Percentiles rank a stretch among this genome's conserved stretches.
Conservation (phyloP, 2,797 vertebrate genomes). For the Peromyscus attwateri region DNA sequence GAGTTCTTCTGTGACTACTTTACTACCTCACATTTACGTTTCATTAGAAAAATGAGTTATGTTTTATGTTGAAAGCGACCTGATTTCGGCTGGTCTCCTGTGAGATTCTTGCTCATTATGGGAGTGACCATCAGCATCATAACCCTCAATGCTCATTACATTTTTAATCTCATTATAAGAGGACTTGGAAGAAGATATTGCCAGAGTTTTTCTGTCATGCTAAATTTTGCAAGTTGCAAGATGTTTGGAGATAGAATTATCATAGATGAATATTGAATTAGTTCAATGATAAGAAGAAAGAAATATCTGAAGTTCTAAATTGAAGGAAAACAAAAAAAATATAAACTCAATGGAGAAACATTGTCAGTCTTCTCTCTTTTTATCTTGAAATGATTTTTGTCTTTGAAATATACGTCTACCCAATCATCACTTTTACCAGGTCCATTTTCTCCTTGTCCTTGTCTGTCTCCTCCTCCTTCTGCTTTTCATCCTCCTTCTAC, state of each 20-base stretch:
- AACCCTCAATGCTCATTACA: neutral
- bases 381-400: conserved; percentile 25
- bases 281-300: neutral
- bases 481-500: neutral
- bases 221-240: conserved; percentile 36
- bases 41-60: conserved; percentile 43
- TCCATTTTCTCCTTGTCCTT: neutral
- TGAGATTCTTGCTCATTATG: conserved; percentile 39
- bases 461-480: accelerated
- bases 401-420: neutral
- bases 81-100: conserved; percentile 35
- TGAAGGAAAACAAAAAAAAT: neutral
- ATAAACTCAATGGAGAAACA: neutral
- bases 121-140: neutral
- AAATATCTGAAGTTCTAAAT: neutral
- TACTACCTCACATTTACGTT: conserved; percentile 30
- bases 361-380: neutral
- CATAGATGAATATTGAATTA: neutral
- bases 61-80: neutral
- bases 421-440: neutral
- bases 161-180: conserved; percentile 64
- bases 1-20: neutral
- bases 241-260: conserved; percentile 10
- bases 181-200: neutral
- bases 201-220: neutral